Percentiles rank a stretch among this genome's conserved stretches.
Conservation (phyloP, 2,797 vertebrate species). For the Smutsia temminckii region DNA sequence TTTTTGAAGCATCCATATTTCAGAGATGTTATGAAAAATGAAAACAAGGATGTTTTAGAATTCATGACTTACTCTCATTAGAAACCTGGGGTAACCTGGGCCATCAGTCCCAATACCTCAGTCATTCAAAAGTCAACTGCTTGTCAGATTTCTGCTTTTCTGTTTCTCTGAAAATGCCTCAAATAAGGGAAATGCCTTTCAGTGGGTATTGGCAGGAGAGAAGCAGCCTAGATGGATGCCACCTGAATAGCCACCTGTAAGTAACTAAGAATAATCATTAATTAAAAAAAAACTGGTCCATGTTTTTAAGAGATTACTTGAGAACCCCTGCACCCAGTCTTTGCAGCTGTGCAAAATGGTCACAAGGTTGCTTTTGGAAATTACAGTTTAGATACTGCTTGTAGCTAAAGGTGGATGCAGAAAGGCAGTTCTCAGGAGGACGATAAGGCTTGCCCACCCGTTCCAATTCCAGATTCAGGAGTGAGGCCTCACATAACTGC, state of each 20-base stretch:
- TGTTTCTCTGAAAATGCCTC: not conserved
- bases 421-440: not conserved
- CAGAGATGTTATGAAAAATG: not conserved
- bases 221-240: not conserved
- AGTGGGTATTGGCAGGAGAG: not conserved
- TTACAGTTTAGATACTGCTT: not conserved
- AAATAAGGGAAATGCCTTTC: not conserved
- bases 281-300: not conserved
- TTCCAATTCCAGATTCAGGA: not conserved
- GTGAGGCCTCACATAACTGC: not conserved
- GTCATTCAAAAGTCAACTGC: not conserved
- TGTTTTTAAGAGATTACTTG: not conserved
- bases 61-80: not conserved
- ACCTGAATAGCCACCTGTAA: not conserved
- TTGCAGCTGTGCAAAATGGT: not conserved
- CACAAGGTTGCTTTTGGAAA: not conserved
- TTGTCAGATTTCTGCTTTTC: constrained; percentile 2
- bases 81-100: not conserved
- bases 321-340: not conserved
- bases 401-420: not conserved
- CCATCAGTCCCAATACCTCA: not conserved
- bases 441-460: not conserved
- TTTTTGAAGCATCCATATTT: constrained; percentile 35
- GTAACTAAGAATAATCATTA: not conserved
- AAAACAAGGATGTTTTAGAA: not conserved